Base-by-base conservation (phyloP, 30 jellyfish, hydroid and myxozoan species). In the Nemopilema nomurai region DNA sequence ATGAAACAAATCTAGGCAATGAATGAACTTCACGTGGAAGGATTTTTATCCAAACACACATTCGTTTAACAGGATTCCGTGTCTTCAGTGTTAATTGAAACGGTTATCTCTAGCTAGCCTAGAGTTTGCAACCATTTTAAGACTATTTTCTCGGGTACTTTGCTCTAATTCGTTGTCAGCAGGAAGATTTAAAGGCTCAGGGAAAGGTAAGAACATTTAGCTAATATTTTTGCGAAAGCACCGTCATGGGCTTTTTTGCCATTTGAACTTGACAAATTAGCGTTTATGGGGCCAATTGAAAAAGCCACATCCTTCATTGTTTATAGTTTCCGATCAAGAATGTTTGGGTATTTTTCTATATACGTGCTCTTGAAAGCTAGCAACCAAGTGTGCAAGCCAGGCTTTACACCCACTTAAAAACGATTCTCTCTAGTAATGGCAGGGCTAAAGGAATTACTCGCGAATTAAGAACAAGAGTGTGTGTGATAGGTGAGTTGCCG, bases 1-100 rank as follows among this genome's bases (percentile, higher is more conserved):
- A 71, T 71, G 81, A 71, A 71, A 25, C 81, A 53, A 51, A 23
- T 71, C 27, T 25, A 25, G 28, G 28, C 62, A 62, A 65, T 80
- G 88, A 62, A 78, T 78, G 89, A 57, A 53, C 73, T 65, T 80
- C 29, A 72, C 89, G 49, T 41, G 80, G 49, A 33, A 32, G 63
- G 62, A 25, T 22, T 66, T 80, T 19, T 29, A 49, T n/a, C 75
- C 87, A 63, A 57, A 67, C 78, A 57, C 20, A 76, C 27, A 41
- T 41, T 41, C 57, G 57, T 41, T 41, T 41, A 41, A 41, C 57
- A 41, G 13, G 57, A 41, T 41, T 41, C 57, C 57, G 57, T 41
- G 57, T 41, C 57, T 41, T 41, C 57, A 41, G 57, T 41, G 57
- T 41, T 41, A 41, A 13, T 41, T 13, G 57, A 41, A 41, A 41